A percentile compares a stretch with the other conserved stretches of the same genome.
Evolutionary conservation across 1,140 invertebrate species (phyloP).

Genomic region (Mactra quadrangularis): DNA sequence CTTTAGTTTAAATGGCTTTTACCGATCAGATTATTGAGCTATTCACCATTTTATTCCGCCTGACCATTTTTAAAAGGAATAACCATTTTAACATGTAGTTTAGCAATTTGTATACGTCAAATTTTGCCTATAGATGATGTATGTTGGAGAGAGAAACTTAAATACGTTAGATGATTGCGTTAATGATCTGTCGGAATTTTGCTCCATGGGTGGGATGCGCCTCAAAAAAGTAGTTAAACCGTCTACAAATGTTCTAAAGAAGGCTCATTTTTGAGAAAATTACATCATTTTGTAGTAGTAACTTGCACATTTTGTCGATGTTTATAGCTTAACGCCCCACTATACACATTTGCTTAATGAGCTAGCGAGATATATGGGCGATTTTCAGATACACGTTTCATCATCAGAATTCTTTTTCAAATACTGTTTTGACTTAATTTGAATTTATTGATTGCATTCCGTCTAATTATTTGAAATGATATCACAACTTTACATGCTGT

Average conservation of each 20-base stretch:
- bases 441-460: too few species aligned
- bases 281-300: constrained; percentile 18
- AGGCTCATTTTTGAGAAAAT: constrained; percentile 35
- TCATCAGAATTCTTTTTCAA: not conserved
- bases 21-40: constrained; percentile 34
- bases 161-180: constrained; percentile 52
- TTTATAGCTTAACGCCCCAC: constrained; percentile 35
- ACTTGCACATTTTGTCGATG: constrained; percentile 50
- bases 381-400: not conserved
- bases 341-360: constrained; percentile 41
- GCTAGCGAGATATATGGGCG: constrained; percentile 9
- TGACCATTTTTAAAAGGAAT: constrained; percentile 39
- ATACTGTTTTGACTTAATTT: too few species aligned
- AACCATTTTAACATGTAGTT: constrained; percentile 52
- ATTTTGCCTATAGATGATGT: constrained; percentile 37
- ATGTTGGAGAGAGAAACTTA: constrained; percentile 33
- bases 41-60: constrained; percentile 17
- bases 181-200: constrained; percentile 47
- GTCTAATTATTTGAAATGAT: not conserved
- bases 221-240: constrained; percentile 20
- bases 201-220: constrained; percentile 55
- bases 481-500: not conserved
- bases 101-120: constrained; percentile 59
- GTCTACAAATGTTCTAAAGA: constrained; percentile 39
- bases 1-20: constrained; percentile 44